phyloP scores from a whole-genome alignment of 2,888 invertebrate species.

The Cheilosia scutellata region DNA sequence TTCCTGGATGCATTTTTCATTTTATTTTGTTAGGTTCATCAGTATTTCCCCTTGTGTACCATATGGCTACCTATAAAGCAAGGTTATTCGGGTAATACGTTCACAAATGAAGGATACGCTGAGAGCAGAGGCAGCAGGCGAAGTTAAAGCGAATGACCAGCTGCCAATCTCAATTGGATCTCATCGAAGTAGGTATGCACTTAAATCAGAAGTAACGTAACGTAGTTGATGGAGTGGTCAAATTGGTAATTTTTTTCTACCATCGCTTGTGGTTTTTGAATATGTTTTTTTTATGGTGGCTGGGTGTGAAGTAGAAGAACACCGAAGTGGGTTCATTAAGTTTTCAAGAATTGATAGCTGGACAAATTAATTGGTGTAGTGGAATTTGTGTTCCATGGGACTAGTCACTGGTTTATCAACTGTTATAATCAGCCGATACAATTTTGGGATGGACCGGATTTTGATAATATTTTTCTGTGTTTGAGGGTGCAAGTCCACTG shows the following conservation, averaged over 20 bases:
- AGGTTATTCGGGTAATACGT: slow-evolving; percentile 5
- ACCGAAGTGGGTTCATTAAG: slow-evolving; percentile 40
- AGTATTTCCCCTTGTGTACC: slow-evolving; percentile 9
- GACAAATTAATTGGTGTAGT: slow-evolving; percentile 26
- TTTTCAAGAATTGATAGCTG: slow-evolving; percentile 33
- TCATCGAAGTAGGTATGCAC: slow-evolving; percentile 8
- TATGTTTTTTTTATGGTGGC: slow-evolving; percentile 7
- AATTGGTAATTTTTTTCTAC: slow-evolving; percentile 12
- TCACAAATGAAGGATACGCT: slow-evolving; percentile 17
- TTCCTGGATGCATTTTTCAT: slow-evolving; percentile 7
- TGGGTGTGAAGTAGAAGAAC: not conserved
- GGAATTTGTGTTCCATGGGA: slow-evolving; percentile 6
- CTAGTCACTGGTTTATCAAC: too few species aligned
- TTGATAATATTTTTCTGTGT: too few species aligned
- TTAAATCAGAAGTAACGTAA: slow-evolving; percentile 33
- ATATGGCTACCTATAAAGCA: slow-evolving; percentile 21
- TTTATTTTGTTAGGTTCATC: slow-evolving; percentile 29
- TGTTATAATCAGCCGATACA: too few species aligned
- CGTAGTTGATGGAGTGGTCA: slow-evolving; percentile 44
- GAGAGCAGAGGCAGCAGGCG: slow-evolving; percentile 30
- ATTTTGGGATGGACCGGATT: too few species aligned
- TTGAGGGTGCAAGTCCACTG: too few species aligned
- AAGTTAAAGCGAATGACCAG: slow-evolving; percentile 33
- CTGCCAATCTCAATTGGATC: slow-evolving; percentile 42
- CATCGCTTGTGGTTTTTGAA: not conserved